Evolutionary conservation across 1,140 invertebrate genomes (phyloP), one percentile per base, ranked within the genome.

Genomic region (Rhopalosiphum maidis): DNA sequence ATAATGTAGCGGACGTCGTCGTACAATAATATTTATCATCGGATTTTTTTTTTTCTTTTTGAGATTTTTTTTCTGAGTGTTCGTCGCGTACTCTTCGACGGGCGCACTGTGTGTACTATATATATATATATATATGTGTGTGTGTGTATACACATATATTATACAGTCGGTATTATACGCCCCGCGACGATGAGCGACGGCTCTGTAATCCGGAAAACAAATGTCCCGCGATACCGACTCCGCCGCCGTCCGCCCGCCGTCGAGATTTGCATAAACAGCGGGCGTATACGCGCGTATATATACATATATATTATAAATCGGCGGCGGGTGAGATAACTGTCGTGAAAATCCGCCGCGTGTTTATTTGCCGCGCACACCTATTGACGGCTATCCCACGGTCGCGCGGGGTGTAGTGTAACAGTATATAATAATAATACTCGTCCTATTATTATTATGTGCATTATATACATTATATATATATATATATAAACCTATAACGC

Each of bases 181-280:
- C 25, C 25, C 9, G 25, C 60, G 60, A n/a, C 41, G 83, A 43
- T 41, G 83, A 86, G 83, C 37, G 37, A 43, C 82, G 83, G 83
- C 83, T 86, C 83, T 86, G 25, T 89, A 89, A 89, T 89, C 87
- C 87, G 87, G 87, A 89, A 89, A 89, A 89, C 87, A 89, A 89
- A 89, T 54, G 87, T 89, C 23, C 87, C 87, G 87, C 87, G 87
- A 48, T 30, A n/a, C 85, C 83, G 41, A 41, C 83, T 30, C 83
- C 41, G 83, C 43, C 85, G 25, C 25, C 25, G 9, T 37, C 30
- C 15, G 25, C 25, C 22, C 43, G 21, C 41, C 41, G 6, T 9
- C 86, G 87, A 89, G 87, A 89, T 89, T 89, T 89, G 87, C 87
- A 89, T 89, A 89, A 89, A 89, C 51, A 48, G 48, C 87, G n/a